Percentiles rank a stretch among this genome's conserved stretches.
Evolutionary conservation across 2,113 vertebrate genomes (phyloP).

Genomic region (Orcinus orca): DNA sequence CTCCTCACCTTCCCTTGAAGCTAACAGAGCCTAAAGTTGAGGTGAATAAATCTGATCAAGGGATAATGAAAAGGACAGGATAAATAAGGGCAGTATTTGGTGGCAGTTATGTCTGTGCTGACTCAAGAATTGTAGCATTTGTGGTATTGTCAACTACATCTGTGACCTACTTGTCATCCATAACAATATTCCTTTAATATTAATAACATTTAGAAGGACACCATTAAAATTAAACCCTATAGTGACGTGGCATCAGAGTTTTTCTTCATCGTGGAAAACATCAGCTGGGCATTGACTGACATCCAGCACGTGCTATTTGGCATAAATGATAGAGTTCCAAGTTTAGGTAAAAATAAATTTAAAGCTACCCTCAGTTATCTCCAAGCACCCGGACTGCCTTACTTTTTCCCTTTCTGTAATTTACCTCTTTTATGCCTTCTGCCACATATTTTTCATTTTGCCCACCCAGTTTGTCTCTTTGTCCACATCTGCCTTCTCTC

Average conservation of each 20-base stretch:
- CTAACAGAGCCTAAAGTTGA: rapidly evolving
- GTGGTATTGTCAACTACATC: no score
- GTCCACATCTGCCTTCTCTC: not conserved
- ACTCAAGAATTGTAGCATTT: not conserved
- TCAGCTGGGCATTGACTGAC: rapidly evolving
- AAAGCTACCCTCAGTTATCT: not conserved
- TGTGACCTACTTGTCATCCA: not conserved
- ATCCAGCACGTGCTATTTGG: not conserved
- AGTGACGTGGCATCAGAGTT: not conserved
- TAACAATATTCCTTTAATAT: not conserved
- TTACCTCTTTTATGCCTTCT: not conserved
- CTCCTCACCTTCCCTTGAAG: not conserved
- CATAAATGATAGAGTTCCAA: not conserved
- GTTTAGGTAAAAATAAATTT: not conserved
- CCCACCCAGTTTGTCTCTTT: not conserved
- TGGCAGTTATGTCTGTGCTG: not conserved
- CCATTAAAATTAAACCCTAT: not conserved
- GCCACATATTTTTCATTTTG: not conserved
- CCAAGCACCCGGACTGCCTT: rapidly evolving
- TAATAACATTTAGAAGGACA: not conserved
- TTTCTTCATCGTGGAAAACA: not conserved
- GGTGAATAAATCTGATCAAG: not conserved
- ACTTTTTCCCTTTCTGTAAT: not conserved
- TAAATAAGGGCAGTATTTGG: not conserved
- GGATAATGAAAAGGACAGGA: not conserved